phyloP scores from a whole-genome alignment of 1,140 invertebrate species.

The Phenacoccus solenopsis region DNA sequence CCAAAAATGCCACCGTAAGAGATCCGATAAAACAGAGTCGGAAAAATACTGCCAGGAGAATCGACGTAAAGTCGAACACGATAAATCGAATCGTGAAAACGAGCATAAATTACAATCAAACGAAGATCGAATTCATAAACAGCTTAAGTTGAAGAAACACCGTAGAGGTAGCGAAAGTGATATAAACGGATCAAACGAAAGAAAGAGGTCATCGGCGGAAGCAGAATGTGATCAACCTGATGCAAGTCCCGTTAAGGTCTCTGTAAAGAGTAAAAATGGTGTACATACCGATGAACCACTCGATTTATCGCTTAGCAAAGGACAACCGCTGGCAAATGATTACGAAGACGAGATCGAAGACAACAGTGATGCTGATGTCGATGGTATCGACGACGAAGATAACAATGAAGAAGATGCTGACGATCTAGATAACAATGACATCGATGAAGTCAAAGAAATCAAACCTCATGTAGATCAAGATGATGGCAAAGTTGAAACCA shows the following conservation, averaged over 20 bases:
- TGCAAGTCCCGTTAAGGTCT: background rate
- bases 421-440: background rate
- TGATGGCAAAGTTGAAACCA: too few species aligned
- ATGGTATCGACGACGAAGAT: conserved; percentile 7
- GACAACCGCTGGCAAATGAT: conserved; percentile 21
- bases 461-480: too few species aligned
- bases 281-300: conserved; percentile 23
- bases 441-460: background rate
- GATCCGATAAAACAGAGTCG: background rate
- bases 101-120: background rate
- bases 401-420: background rate
- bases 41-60: background rate
- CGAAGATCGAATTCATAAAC: conserved; percentile 22
- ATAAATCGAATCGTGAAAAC: conserved; percentile 23
- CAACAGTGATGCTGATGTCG: conserved; percentile 26
- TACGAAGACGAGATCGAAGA: conserved; percentile 22
- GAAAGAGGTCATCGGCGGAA: background rate
- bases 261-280: conserved; percentile 29
- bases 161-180: background rate
- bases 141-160: conserved; percentile 26
- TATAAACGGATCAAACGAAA: background rate
- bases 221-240: background rate
- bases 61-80: conserved; percentile 25
- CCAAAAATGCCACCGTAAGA: conserved; percentile 13
- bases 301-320: conserved; percentile 26